Base-by-base conservation (phyloP, 2,888 invertebrate genomes). In the Ferdinandea cuprea region DNA sequence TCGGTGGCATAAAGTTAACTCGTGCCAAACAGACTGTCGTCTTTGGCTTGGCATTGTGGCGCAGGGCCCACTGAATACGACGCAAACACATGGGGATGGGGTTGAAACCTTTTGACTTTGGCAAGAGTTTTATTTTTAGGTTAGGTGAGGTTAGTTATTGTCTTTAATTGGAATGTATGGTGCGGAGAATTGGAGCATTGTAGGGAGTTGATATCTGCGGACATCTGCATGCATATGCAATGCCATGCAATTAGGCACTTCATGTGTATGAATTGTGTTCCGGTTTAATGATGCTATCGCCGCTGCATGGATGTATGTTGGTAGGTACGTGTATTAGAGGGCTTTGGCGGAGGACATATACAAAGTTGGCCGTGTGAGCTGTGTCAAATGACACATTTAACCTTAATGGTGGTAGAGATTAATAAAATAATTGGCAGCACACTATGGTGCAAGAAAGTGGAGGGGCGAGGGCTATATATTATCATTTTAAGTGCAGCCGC, bases 111-210 rank as follows among this genome's bases (percentile, higher is more conserved):
- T 76, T 65, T 52, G 69, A 71, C 80, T 81, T 81, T 81, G 80
- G 63, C 65, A 81, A 76, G 65, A 54, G 46, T 69, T 58, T 66
- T 68, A 61, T 79, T 65, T 74, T 81, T 69, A 69, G 74, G 63
- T 74, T 80, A 65, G 68, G 56, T 69, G 58, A 59, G 73, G 69
- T 76, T 73, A 68, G 72, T 73, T 81, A 81, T 81, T 58, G 65
- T 50, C 52, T 40, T 76, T 76, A 81, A 81, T 76, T 81, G 71
- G 80, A 81, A 76, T 69, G 40, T 19, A 50, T 48, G 25, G 21
- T 54, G 19, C 9, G 3, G 19, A 17, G 19, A 17, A 8, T 15
- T 8, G 30, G 19, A 19, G 50, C 17, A 13, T 3, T n/a, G 9
- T 11, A 35, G 59, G n/a, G 28, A n/a, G n/a, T n/a, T n/a, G n/a